A percentile compares a stretch with the other conserved stretches of the same genome.
Evolutionary conservation across 2,797 vertebrate genomes (phyloP).

Genomic region (Sebastolobus alascanus): DNA sequence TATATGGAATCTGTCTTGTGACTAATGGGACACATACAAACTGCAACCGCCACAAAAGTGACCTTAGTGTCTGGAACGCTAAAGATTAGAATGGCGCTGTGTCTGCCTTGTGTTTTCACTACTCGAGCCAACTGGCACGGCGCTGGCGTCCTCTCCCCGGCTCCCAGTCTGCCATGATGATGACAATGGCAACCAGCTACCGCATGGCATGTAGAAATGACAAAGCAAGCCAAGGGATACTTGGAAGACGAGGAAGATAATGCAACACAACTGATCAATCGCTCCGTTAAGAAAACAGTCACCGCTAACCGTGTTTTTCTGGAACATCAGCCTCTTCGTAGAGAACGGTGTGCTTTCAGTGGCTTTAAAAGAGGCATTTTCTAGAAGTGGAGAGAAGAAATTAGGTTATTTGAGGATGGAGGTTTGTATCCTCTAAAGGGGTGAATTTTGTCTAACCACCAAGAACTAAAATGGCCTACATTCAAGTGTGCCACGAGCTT

Average conservation of each 20-base stretch:
- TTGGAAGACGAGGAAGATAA: constrained; percentile 67
- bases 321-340: constrained; percentile 36
- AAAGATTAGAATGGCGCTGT: constrained; percentile 84
- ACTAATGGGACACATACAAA: constrained; percentile 71
- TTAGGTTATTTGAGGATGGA: constrained; percentile 50
- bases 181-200: constrained; percentile 84
- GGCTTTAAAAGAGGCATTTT: constrained; percentile 49
- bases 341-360: constrained; percentile 35
- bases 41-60: constrained; percentile 74
- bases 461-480: constrained; percentile 66
- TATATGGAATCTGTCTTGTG: constrained; percentile 52
- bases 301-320: constrained; percentile 31
- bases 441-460: constrained; percentile 58
- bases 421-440: constrained; percentile 61
- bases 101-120: constrained; percentile 84
- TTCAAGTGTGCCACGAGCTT: constrained; percentile 65
- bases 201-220: constrained; percentile 81
- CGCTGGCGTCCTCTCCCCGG: constrained; percentile 75
- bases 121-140: constrained; percentile 85
- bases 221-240: constrained; percentile 77
- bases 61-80: constrained; percentile 84
- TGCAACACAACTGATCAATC: constrained; percentile 61
- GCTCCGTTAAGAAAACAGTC: constrained; percentile 34
- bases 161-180: constrained; percentile 84
- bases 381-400: constrained; percentile 34